These are phyloP conservation scores for Pterois miles DNA, from an alignment of 2,797 vertebrate species.

Conservation along the genomic window DNA sequence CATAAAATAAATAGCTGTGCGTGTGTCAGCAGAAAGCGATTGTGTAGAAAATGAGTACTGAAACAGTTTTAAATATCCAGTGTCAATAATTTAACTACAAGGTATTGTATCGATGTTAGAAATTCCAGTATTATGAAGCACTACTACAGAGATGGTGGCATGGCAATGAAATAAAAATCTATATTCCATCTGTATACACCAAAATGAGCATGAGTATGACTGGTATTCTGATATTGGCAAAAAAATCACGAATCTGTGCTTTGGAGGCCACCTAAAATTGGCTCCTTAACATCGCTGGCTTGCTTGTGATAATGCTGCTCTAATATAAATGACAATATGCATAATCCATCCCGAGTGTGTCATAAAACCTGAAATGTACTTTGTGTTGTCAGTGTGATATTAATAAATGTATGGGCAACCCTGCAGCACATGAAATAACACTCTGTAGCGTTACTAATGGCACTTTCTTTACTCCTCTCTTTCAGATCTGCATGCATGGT, in stretches of 20 bases:
- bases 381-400: background rate
- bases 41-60: too few relatives aligned
- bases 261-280: background rate
- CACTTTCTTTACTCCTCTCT: constrained; percentile 42
- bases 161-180: background rate
- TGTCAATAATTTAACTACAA: too few relatives aligned
- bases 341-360: background rate
- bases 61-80: too few relatives aligned
- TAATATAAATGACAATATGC: background rate
- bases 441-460: background rate
- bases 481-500: constrained; percentile 71
- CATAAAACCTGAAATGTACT: background rate
- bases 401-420: background rate
- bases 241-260: background rate
- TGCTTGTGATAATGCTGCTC: background rate
- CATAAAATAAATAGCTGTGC: too few relatives aligned
- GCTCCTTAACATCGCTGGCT: background rate
- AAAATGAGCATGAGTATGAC: background rate
- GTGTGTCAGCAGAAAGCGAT: too few relatives aligned
- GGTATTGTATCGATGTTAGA: too few relatives aligned
- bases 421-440: background rate
- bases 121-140: too few relatives aligned
- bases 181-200: background rate
- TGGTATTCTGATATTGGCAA: too few relatives aligned
- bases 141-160: background rate